These are phyloP conservation scores for Condylura cristata DNA, from an alignment of 2,113 vertebrate species.

Conservation along the genomic window DNA sequence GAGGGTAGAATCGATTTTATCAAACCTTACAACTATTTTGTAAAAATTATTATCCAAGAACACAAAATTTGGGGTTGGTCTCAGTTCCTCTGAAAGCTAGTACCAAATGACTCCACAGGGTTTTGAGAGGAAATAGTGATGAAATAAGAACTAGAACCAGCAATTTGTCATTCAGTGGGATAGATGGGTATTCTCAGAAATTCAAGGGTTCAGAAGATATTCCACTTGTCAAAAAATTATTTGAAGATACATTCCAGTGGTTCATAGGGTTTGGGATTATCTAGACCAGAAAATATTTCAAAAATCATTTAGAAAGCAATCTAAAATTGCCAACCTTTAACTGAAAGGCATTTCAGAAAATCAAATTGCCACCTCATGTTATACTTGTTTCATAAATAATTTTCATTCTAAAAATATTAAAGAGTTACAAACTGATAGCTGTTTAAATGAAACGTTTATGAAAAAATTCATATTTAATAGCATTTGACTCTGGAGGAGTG, in stretches of 20 bases:
- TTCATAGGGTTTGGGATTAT: conserved; percentile 59
- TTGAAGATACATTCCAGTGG: conserved; percentile 73
- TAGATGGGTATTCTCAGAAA: conserved; percentile 58
- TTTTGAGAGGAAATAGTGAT: neutral
- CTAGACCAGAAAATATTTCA: conserved; percentile 59
- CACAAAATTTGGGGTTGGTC: conserved; percentile 28
- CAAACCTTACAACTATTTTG: neutral
- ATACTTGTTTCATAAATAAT: conserved; percentile 48
- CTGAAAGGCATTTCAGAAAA: conserved; percentile 47
- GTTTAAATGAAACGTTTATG: conserved; percentile 57
- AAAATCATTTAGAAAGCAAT: conserved; percentile 65
- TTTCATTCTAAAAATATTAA: conserved; percentile 60
- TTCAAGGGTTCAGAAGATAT: conserved; percentile 49
- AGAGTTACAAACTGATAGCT: conserved; percentile 49
- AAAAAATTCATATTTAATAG: conserved; percentile 45
- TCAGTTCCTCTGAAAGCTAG: conserved; percentile 60
- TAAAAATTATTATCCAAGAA: conserved; percentile 37
- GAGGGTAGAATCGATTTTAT: neutral
- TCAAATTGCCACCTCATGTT: conserved; percentile 30
- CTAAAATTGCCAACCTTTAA: conserved; percentile 59
- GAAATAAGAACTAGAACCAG: conserved; percentile 59
- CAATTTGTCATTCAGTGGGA: conserved; percentile 57
- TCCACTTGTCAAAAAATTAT: conserved; percentile 69
- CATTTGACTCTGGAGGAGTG: conserved; percentile 13
- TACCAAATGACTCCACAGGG: conserved; percentile 40